These are phyloP conservation scores for Ooceraea biroi DNA, from an alignment of 1,140 invertebrate genomes.

Conservation along the genomic window DNA sequence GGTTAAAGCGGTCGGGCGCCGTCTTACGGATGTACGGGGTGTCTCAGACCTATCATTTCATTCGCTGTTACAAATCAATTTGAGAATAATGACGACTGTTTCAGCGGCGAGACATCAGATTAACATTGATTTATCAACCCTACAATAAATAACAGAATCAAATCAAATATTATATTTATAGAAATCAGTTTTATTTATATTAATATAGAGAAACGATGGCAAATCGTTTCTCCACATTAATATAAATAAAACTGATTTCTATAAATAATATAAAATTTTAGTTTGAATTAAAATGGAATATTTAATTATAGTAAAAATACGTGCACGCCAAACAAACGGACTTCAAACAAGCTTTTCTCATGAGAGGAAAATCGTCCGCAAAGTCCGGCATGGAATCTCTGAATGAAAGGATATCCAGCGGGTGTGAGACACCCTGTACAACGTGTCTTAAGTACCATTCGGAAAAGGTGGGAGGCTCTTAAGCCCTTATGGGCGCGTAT, in stretches of 20 bases:
- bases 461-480: background rate
- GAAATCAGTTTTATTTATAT: no score
- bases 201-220: no score
- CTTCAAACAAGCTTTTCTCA: background rate
- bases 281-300: no score
- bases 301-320: no score
- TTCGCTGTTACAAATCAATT: background rate
- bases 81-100: background rate
- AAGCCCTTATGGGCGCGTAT: constrained; percentile 17
- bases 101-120: background rate
- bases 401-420: constrained; percentile 30
- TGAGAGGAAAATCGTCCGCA: background rate
- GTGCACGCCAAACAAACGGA: background rate
- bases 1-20: constrained; percentile 35
- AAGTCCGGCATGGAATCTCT: constrained; percentile 1
- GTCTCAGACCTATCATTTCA: constrained; percentile 22
- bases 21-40: constrained; percentile 49
- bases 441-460: constrained; percentile 22
- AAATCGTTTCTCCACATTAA: no score
- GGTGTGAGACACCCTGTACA: constrained; percentile 39
- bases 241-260: no score
- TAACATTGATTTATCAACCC: background rate
- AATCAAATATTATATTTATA: no score
- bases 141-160: background rate
- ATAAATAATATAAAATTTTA: no score